These are phyloP conservation scores for Ammospiza maritima DNA, from an alignment of 2,797 vertebrate genomes.

Conservation along the genomic window DNA sequence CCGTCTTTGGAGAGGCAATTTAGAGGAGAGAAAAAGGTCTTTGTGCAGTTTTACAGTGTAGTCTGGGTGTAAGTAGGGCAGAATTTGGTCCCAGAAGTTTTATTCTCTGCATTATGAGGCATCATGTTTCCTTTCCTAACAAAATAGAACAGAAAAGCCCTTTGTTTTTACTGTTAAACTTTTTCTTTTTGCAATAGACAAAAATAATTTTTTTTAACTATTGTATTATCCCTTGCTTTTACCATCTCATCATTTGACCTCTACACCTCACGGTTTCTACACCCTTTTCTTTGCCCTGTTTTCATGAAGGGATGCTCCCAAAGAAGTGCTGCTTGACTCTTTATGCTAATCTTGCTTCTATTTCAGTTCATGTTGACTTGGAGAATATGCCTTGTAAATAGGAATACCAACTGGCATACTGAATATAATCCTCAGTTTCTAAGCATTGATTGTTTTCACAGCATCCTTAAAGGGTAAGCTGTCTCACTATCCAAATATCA, in stretches of 20 bases:
- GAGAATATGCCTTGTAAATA: slow-evolving; percentile 52
- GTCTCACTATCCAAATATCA: slow-evolving; percentile 46
- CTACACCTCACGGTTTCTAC: not conserved
- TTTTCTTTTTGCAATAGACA: not conserved
- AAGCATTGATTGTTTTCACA: slow-evolving; percentile 49
- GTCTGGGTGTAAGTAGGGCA: not conserved
- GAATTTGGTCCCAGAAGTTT: slow-evolving; percentile 11
- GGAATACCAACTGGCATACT: slow-evolving; percentile 6
- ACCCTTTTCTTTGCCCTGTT: not conserved
- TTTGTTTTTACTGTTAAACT: not conserved
- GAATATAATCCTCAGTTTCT: slow-evolving; percentile 49
- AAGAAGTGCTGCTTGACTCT: not conserved
- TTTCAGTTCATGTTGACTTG: slow-evolving; percentile 45
- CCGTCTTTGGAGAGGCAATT: slow-evolving; percentile 45
- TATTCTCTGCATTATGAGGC: not conserved
- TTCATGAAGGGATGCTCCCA: not conserved
- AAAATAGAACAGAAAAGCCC: not conserved
- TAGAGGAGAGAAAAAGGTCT: slow-evolving; percentile 65
- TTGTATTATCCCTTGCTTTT: not conserved
- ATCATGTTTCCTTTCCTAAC: not conserved
- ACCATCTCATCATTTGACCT: not conserved
- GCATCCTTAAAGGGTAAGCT: slow-evolving; percentile 59
- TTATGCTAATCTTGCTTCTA: slow-evolving; percentile 18
- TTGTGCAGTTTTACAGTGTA: not conserved
- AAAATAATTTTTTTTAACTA: not conserved